These are phyloP conservation scores for Craniophora ligustri DNA, from an alignment of 2,888 invertebrate species.

Conservation along the genomic window DNA sequence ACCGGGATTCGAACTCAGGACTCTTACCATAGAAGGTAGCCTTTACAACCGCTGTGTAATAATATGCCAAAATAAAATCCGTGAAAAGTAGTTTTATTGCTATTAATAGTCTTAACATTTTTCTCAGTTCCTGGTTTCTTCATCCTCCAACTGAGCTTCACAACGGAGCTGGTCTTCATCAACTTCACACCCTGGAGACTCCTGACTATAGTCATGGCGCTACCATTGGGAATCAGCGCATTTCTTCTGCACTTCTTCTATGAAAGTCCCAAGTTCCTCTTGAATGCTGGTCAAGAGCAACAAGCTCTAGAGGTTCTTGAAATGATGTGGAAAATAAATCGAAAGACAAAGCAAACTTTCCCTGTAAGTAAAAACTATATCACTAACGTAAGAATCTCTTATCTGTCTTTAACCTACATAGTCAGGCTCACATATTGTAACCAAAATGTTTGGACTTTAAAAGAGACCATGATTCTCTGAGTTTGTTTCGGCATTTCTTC, in stretches of 20 bases:
- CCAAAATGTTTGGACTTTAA: too few relatives aligned
- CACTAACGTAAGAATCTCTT: too few relatives aligned
- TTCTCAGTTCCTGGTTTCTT: conserved; percentile 57
- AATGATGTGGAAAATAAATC: conserved; percentile 88
- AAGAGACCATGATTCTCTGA: too few relatives aligned
- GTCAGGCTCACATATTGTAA: too few relatives aligned
- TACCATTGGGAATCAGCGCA: conserved; percentile 88
- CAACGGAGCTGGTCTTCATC: conserved; percentile 53
- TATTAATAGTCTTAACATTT: too few relatives aligned
- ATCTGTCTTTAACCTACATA: too few relatives aligned
- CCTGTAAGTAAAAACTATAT: conserved; percentile 26
- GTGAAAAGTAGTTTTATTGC: too few relatives aligned
- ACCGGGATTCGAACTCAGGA: too few relatives aligned
- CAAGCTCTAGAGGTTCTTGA: conserved; percentile 88
- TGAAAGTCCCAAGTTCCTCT: conserved; percentile 92
- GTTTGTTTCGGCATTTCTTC: too few relatives aligned
- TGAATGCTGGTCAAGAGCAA: conserved; percentile 87
- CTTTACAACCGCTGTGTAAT: too few relatives aligned
- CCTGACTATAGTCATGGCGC: conserved; percentile 68
- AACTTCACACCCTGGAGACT: conserved; percentile 68
- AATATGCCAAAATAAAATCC: too few relatives aligned
- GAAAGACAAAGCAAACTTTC: conserved; percentile 47
- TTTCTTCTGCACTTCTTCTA: conserved; percentile 85
- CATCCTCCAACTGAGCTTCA: conserved; percentile 57
- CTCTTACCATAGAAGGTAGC: too few relatives aligned